A percentile compares a stretch with the other conserved stretches of the same genome.
Evolutionary conservation across 2,888 invertebrate species (phyloP).

Genomic region (Cosmia trapezina): DNA sequence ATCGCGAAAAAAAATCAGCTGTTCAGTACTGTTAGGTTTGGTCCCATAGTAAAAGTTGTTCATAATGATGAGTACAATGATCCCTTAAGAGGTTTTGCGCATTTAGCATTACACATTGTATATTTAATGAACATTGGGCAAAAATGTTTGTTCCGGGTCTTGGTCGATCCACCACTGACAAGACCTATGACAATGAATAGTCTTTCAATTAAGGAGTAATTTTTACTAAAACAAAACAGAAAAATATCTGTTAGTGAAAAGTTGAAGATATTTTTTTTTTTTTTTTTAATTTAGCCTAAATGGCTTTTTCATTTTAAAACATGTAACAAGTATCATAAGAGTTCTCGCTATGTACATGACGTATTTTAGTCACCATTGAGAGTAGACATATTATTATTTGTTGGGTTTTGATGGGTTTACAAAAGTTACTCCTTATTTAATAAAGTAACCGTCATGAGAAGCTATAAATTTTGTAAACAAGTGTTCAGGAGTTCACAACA

Average conservation of each 20-base stretch:
- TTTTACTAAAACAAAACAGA: neutral
- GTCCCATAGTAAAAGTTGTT: no score
- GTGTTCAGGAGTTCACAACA: no score
- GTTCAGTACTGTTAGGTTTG: no score
- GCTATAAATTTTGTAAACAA: no score
- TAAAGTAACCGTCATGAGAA: no score
- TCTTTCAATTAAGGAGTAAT: neutral
- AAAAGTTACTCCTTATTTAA: constrained; percentile 1
- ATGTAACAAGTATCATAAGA: neutral
- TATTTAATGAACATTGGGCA: neutral
- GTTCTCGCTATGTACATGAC: neutral
- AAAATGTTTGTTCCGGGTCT: neutral
- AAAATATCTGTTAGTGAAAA: neutral
- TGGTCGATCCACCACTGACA: neutral
- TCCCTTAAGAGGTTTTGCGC: no score
- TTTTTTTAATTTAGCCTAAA: no score
- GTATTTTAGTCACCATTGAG: neutral
- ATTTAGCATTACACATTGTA: no score
- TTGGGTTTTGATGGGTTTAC: no score
- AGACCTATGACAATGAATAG: neutral
- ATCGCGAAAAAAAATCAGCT: no score
- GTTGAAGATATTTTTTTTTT: neutral
- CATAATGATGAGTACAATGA: no score
- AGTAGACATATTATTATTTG: neutral
- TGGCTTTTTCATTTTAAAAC: neutral